Percentiles rank a stretch among this genome's conserved stretches.
Evolutionary conservation across 2,797 vertebrate genomes (phyloP).

Genomic region (Discoglossus pictus): DNA sequence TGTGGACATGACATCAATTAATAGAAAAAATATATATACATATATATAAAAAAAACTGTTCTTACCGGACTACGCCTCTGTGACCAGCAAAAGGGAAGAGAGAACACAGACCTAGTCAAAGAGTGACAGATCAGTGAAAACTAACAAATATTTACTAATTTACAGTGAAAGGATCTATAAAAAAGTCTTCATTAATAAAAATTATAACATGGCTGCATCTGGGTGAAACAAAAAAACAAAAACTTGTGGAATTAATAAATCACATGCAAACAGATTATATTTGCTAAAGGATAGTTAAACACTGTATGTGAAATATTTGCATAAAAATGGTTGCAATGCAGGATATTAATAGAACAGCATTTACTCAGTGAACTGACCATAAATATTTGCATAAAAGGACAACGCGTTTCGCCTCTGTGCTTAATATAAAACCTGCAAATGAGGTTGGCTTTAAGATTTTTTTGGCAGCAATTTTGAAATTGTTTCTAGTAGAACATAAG

Average conservation of each 20-base stretch:
- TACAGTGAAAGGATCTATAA: background rate
- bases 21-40: background rate
- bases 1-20: conserved; percentile 14
- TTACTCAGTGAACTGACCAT: too few relatives aligned
- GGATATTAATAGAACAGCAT: too few relatives aligned
- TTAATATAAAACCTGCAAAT: conserved; percentile 16
- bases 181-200: background rate
- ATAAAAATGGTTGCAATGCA: too few relatives aligned
- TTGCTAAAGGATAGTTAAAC: too few relatives aligned
- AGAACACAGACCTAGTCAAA: conserved; percentile 97
- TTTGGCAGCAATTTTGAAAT: too few relatives aligned
- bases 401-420: conserved; percentile 8
- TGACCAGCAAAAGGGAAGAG: conserved; percentile 92
- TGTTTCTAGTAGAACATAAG: too few relatives aligned
- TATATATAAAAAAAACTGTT: conserved; percentile 15
- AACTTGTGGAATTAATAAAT: too few relatives aligned
- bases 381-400: conserved; percentile 13
- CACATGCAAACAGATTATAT: too few relatives aligned
- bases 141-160: conserved; percentile 14
- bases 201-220: too few relatives aligned
- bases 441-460: too few relatives aligned
- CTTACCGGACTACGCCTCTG: conserved; percentile 99
- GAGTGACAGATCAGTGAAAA: conserved; percentile 84
- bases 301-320: too few relatives aligned
- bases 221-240: too few relatives aligned